These are phyloP conservation scores for Glyptemys insculpta DNA, from an alignment of 2,797 vertebrate genomes.

Conservation along the genomic window DNA sequence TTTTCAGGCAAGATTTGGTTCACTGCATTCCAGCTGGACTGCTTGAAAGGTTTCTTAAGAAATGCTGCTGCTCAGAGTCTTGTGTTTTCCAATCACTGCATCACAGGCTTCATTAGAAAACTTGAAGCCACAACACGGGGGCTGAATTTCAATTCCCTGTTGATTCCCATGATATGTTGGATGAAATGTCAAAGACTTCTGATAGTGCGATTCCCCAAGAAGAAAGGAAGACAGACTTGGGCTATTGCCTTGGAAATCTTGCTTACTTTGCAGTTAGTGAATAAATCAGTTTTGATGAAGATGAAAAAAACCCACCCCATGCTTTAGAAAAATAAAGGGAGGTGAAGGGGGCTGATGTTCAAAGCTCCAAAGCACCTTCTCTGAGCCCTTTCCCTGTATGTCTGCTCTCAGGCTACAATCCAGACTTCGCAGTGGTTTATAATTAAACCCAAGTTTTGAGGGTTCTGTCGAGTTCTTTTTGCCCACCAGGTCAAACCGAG, in stretches of 20 bases:
- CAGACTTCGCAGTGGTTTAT: conserved; percentile 50
- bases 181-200: not conserved
- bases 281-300: not conserved
- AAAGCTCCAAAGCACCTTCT: not conserved
- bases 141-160: not conserved
- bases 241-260: not conserved
- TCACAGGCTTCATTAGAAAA: not conserved
- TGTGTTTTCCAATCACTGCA: not conserved
- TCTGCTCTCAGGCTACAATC: conserved; percentile 50
- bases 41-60: not conserved
- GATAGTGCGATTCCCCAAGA: accelerated
- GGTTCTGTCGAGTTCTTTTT: conserved; percentile 54
- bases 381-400: conserved; percentile 28
- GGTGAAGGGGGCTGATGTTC: not conserved
- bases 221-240: not conserved
- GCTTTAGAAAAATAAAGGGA: not conserved
- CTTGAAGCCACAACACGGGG: not conserved
- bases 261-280: not conserved
- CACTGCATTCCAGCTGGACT: not conserved
- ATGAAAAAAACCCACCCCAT: not conserved
- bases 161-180: not conserved
- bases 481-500: conserved; percentile 58
- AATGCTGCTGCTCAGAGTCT: accelerated
- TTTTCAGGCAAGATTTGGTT: not conserved
- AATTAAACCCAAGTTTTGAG: conserved; percentile 68